These are phyloP conservation scores for Sarotherodon lohbergeri DNA, from an alignment of 2,113 vertebrate species.

Conservation along the genomic window DNA sequence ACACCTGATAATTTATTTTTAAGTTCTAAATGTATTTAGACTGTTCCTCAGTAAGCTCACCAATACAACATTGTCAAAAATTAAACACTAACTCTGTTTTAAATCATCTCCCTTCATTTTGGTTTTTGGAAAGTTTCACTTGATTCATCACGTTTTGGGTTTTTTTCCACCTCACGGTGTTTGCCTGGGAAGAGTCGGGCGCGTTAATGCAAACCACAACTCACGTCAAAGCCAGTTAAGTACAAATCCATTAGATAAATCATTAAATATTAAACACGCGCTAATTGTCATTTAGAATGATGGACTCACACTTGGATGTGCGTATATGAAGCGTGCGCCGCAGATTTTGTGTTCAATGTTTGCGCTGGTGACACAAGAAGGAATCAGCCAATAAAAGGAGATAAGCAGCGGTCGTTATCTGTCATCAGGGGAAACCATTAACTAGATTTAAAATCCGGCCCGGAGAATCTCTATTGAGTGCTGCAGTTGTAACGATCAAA, in stretches of 20 bases:
- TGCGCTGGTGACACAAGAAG: background rate
- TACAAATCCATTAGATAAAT: conserved; percentile 25
- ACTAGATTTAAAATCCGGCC: background rate
- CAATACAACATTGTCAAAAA: background rate
- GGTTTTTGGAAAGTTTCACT: background rate
- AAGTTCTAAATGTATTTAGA: background rate
- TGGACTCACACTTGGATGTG: background rate
- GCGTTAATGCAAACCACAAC: background rate
- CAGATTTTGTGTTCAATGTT: background rate
- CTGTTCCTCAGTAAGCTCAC: background rate
- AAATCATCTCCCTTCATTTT: background rate
- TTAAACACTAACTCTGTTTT: background rate
- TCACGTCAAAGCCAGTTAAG: background rate
- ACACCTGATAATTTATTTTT: too few relatives aligned
- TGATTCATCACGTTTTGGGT: background rate
- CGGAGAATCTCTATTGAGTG: conserved; percentile 6
- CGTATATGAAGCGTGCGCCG: background rate
- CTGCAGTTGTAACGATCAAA: conserved; percentile 2
- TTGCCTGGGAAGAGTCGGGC: background rate
- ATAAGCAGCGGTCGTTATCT: conserved; percentile 21
- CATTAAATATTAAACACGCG: conserved; percentile 38
- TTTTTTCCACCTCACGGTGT: background rate
- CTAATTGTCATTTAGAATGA: background rate
- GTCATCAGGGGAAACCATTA: conserved; percentile 15
- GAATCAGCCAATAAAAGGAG: conserved; percentile 25